Evolutionary conservation across 2,888 invertebrate species (phyloP).

Genomic region (Eristalinus aeneus): DNA sequence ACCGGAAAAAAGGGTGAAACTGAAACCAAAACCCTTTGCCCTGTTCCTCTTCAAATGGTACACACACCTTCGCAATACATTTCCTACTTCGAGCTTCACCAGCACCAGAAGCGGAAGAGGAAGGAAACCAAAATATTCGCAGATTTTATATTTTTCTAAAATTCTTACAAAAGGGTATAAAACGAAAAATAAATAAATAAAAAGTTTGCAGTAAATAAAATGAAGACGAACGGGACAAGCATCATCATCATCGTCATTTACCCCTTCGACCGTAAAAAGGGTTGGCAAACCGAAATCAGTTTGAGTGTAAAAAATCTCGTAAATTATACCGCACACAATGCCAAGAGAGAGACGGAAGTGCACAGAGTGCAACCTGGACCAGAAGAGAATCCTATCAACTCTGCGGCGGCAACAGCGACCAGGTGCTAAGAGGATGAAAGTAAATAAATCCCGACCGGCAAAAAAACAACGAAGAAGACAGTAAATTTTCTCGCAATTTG

Average conservation of each 20-base stretch:
- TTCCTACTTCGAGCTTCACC: background rate
- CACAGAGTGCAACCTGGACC: conserved; percentile 18
- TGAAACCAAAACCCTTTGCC: conserved; percentile 38
- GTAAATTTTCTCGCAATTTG: conserved; percentile 53
- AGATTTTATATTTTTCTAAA: conserved; percentile 20
- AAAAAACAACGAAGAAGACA: conserved; percentile 32
- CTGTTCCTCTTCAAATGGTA: background rate
- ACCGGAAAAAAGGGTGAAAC: conserved; percentile 20
- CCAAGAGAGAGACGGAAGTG: conserved; percentile 38
- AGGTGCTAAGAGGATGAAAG: conserved; percentile 52
- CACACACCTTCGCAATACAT: conserved; percentile 67
- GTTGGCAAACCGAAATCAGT: conserved; percentile 36
- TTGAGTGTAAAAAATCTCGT: conserved; percentile 55
- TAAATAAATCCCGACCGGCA: conserved; percentile 38
- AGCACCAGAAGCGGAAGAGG: conserved; percentile 1
- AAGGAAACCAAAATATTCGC: conserved; percentile 59
- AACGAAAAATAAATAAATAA: background rate
- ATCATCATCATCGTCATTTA: background rate
- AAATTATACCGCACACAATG: conserved; percentile 52
- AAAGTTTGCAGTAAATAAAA: conserved; percentile 41
- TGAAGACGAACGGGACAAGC: background rate
- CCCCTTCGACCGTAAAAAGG: conserved; percentile 15
- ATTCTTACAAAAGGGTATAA: conserved; percentile 4
- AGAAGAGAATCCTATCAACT: background rate
- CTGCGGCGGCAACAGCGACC: conserved; percentile 2